Conservation (phyloP, 2,113 vertebrate species). For the Sakesphorus luctuosus region DNA sequence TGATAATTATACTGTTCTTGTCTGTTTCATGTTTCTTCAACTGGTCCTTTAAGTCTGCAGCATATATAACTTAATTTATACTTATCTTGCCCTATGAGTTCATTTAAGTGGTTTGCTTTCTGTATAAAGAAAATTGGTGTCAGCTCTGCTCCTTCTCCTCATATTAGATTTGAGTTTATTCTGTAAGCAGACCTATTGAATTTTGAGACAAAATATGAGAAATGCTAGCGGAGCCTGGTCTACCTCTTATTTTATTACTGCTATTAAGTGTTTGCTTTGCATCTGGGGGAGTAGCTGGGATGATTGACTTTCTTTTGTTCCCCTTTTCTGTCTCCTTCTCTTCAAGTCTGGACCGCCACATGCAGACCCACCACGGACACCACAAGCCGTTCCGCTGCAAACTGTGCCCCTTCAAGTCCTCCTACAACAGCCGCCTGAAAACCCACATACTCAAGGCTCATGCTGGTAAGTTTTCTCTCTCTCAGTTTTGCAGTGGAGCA, state of each 20-base stretch:
- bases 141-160: not conserved
- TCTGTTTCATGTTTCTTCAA: not conserved
- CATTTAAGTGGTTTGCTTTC: slow-evolving; percentile 4
- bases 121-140: not conserved
- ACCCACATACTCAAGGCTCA: slow-evolving; percentile 96
- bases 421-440: slow-evolving; percentile 95
- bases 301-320: not conserved
- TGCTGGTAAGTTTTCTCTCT: slow-evolving; percentile 83
- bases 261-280: not conserved
- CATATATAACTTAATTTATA: not conserved
- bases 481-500: not conserved
- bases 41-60: not conserved
- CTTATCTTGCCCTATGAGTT: not conserved
- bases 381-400: slow-evolving; percentile 99
- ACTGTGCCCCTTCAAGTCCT: slow-evolving; percentile 97
- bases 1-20: not conserved
- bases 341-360: slow-evolving; percentile 92
- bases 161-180: not conserved
- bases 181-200: not conserved
- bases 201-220: not conserved
- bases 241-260: not conserved
- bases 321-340: not conserved
- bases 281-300: not conserved
- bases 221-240: not conserved
- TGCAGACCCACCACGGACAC: slow-evolving; percentile 97